Evolutionary conservation across 2,888 invertebrate species (phyloP), one percentile per base, ranked within the genome.

Genomic region (Nowickia ferox): DNA sequence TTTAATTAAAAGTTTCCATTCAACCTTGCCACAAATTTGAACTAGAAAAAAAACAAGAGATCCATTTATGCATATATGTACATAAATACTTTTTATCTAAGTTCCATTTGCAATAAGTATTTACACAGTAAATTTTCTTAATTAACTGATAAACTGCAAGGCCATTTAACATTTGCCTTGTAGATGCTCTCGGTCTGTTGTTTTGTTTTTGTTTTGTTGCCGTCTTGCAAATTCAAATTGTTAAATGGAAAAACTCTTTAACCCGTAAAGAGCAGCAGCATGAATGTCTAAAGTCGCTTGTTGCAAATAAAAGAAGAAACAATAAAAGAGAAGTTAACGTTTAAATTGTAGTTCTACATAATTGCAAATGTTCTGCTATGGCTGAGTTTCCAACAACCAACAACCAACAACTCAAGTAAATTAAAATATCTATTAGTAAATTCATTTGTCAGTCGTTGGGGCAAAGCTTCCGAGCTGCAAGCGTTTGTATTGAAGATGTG

Each of bases 371-470:
- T 44, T 65, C 48, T 46, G 66, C 57, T 48, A 5, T 48, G 46
- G 19, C 46, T 19, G 38, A 22, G 42, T 51, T 22, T 22, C 22
- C 22, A 48, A 38, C 55, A 57, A 68, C 4, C 22, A 48, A 38
- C 55, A 57, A 68, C 4, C 30, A 30, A 30, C 66, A 68, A 40
- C 46, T 51, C 8, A 19, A 59, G 61, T 53, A 61, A 78, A 78
- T 78, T 79, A 53, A 79, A 79, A 71, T 71, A 79, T 71, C 69
- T 63, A 63, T 61, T 79, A 61, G 71, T 53, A 44, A 63, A 71
- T 71, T 61, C 71, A 63, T 48, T 69, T 79, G 61, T 42, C 42
- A 61, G 69, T 63, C 78, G 63, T 61, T 30, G 63, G 78, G 53
- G 69, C 61, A 53, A 69, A 78, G 55, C 15, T 38, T 38, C 61